Evolutionary conservation across 2,888 invertebrate genomes (phyloP), one percentile per base, ranked within the genome.

Genomic region (Ochlodes sylvanus): DNA sequence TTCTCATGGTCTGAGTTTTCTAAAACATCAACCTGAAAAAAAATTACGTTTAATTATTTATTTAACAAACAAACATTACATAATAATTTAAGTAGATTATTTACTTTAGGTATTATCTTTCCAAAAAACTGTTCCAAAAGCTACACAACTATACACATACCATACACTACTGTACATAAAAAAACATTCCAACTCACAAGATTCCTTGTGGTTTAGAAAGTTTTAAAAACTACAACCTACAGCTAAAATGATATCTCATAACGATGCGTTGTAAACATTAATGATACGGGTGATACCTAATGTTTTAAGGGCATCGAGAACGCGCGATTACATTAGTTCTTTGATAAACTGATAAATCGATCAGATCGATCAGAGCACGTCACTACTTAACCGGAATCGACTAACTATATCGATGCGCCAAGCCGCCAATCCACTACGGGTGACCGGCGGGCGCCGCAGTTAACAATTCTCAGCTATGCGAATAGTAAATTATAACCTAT

Each of bases 11-110:
- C 90, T 4, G 86, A 83, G 62, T 81, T 79, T 44, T 85, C 84
- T 68, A 85, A 69, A 0, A 84, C 82, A 65, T 90, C 87, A 56
- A 89, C 85, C 90, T 91, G 79, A 34, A 82, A 81, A 41, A 65
- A 56, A 61, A 55, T 38, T 38, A 38, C 1, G 10, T 27, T 27
- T n/a, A n/a, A 27, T 27, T 27, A 27, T 27, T 27, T 27, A 27
- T 5, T 4, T 4, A 27, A 27, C 27, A 27, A 27, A 27, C n/a
- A 27, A 27, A 27, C 27, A 5, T 27, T 27, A 27, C 27, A 5
- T 27, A 27, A 27, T 27, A 27, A 4, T n/a, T n/a, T n/a, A n/a
- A n/a, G n/a, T 2, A 27, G 27, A 27, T 5, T 27, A 27, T 27
- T 27, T 27, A 27, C 27, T 27, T 27, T 2, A 27, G 2, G 27